Percentiles rank a stretch among this genome's conserved stretches.
Evolutionary conservation across 2,113 vertebrate genomes (phyloP).

Genomic region (Barbus barbus): DNA sequence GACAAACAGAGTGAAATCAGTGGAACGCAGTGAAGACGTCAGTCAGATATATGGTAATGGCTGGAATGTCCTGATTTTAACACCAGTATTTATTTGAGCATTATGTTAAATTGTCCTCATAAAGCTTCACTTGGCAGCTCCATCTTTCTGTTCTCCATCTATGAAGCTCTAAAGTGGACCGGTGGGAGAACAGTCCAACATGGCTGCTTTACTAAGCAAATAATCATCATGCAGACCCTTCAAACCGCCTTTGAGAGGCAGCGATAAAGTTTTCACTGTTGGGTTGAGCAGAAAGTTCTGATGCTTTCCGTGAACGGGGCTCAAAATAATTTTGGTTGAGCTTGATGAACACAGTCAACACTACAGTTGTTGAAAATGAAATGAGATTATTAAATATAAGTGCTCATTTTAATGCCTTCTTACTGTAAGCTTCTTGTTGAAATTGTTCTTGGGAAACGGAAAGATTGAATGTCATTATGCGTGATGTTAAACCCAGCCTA

Average conservation of each 20-base stretch:
- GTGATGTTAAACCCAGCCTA: constrained; percentile 19
- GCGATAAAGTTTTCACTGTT: constrained; percentile 39
- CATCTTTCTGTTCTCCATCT: constrained; percentile 71
- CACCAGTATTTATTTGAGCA: constrained; percentile 77
- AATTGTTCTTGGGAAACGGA: constrained; percentile 1
- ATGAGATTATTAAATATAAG: background rate
- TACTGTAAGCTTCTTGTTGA: constrained; percentile 26
- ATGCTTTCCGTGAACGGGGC: background rate
- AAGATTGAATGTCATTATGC: background rate
- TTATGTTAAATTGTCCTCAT: constrained; percentile 80
- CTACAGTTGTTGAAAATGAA: background rate
- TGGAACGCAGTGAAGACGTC: constrained; percentile 62
- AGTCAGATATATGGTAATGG: constrained; percentile 67
- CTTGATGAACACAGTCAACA: background rate
- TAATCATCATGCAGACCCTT: constrained; percentile 60
- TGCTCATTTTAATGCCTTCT: constrained; percentile 14
- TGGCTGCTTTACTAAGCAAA: constrained; percentile 68
- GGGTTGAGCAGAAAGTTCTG: background rate
- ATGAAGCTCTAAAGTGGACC: constrained; percentile 73
- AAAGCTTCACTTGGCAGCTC: constrained; percentile 73
- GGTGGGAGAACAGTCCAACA: constrained; percentile 67
- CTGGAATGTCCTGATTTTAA: constrained; percentile 68
- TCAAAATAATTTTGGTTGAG: background rate
- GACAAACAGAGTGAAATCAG: constrained; percentile 61
- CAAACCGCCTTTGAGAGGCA: constrained; percentile 27